phyloP scores from a whole-genome alignment of 30 jellyfish, hydroid and myxozoan species.

The Hydractinia echinata region DNA sequence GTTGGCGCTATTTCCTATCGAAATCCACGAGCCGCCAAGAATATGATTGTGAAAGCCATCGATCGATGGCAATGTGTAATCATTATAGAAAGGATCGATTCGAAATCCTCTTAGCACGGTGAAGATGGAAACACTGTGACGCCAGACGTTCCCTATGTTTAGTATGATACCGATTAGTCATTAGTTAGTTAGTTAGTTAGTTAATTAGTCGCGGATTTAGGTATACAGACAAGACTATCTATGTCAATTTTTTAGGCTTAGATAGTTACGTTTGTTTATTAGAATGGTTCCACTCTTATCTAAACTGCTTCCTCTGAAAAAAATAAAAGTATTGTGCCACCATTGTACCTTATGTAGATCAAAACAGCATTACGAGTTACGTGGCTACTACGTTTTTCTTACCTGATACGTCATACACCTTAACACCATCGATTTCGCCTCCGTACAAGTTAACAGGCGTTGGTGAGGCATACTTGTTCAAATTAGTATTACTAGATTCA shows the following conservation, averaged over 20 bases:
- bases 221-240: no score
- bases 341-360: no score
- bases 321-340: no score
- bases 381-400: not conserved
- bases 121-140: conserved; percentile 28
- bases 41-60: conserved; percentile 37
- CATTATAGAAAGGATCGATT: conserved; percentile 27
- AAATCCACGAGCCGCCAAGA: conserved; percentile 37
- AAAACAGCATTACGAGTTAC: no score
- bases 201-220: no score
- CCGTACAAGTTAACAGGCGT: conserved; percentile 35
- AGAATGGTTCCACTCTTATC: no score
- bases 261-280: no score
- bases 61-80: conserved; percentile 26
- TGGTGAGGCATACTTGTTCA: conserved; percentile 26
- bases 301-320: no score
- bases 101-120: conserved; percentile 27
- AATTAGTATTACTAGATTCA: conserved; percentile 25
- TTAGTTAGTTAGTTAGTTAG: no score
- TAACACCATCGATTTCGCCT: conserved; percentile 18
- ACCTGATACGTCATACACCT: conserved; percentile 30
- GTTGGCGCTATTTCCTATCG: conserved; percentile 31
- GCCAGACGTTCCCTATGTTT: conserved; percentile 23
- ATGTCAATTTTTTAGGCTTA: no score
- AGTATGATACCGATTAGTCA: no score